Evolutionary conservation across 2,113 vertebrate species (phyloP).

Genomic region (Ursus arctos): DNA sequence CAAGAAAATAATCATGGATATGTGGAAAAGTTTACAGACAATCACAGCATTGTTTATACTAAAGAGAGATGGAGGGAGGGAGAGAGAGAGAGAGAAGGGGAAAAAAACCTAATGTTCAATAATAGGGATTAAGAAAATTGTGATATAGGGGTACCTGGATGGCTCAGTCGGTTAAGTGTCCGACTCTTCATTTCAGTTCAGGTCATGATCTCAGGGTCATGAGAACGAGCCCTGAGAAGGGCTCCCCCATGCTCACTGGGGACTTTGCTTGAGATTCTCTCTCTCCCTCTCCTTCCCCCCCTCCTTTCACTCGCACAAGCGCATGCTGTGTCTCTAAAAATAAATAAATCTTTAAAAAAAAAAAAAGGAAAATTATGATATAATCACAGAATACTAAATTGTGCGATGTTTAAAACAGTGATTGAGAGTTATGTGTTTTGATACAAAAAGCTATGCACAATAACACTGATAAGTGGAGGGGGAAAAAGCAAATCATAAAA

Average conservation of each 20-base stretch:
- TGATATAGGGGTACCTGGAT: not conserved
- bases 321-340: not conserved
- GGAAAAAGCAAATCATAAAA: not conserved
- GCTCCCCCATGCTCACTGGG: not conserved
- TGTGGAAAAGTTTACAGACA: not conserved
- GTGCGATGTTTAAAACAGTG: not conserved
- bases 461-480: not conserved
- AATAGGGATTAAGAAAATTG: not conserved
- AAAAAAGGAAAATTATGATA: not conserved
- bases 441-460: not conserved
- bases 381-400: not conserved
- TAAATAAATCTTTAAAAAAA: not conserved
- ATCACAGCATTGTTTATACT: not conserved
- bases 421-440: not conserved
- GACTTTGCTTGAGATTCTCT: not conserved
- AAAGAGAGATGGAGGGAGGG: not conserved
- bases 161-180: no score
- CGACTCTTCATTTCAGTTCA: no score
- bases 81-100: not conserved
- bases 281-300: not conserved
- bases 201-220: not conserved
- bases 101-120: not conserved
- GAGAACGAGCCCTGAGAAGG: not conserved
- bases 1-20: conserved; percentile 46
- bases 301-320: not conserved